A percentile compares a stretch with the other conserved stretches of the same genome.
Conservation (phyloP, 1,140 invertebrate genomes). For the Carcinoscorpius rotundicauda region DNA sequence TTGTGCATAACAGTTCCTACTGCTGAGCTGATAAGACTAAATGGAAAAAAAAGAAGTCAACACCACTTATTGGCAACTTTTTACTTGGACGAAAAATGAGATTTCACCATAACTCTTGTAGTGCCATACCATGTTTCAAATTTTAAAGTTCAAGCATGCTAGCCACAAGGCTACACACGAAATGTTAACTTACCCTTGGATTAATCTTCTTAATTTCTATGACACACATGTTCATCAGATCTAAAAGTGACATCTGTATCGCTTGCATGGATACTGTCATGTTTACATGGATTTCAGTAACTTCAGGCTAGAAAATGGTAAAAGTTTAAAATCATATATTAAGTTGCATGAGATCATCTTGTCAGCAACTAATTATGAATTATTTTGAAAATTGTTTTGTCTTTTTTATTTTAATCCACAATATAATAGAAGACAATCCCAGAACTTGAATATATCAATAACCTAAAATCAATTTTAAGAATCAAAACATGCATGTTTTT, state of each 20-base stretch:
- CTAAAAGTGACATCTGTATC: constrained; percentile 75
- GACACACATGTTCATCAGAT: constrained; percentile 78
- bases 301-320: constrained; percentile 47
- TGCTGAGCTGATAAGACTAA: too few relatives aligned
- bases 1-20: too few relatives aligned
- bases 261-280: constrained; percentile 61
- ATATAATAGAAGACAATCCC: constrained; percentile 7
- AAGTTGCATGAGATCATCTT: too few relatives aligned
- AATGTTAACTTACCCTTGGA: constrained; percentile 2
- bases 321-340: too few relatives aligned
- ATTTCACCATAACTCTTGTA: constrained; percentile 26
- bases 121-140: constrained; percentile 22
- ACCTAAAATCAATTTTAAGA: background rate
- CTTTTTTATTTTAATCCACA: too few relatives aligned
- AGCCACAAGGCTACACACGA: constrained; percentile 2
- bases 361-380: too few relatives aligned
- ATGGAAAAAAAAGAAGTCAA: too few relatives aligned
- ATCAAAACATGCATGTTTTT: constrained; percentile 13
- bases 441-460: background rate
- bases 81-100: too few relatives aligned
- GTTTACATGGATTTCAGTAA: constrained; percentile 77
- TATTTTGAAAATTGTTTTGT: too few relatives aligned
- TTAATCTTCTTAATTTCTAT: constrained; percentile 40
- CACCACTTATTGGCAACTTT: too few relatives aligned
- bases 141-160: background rate